phyloP scores from a whole-genome alignment of 2,888 invertebrate species.

The Microctonus aethiopoides region DNA sequence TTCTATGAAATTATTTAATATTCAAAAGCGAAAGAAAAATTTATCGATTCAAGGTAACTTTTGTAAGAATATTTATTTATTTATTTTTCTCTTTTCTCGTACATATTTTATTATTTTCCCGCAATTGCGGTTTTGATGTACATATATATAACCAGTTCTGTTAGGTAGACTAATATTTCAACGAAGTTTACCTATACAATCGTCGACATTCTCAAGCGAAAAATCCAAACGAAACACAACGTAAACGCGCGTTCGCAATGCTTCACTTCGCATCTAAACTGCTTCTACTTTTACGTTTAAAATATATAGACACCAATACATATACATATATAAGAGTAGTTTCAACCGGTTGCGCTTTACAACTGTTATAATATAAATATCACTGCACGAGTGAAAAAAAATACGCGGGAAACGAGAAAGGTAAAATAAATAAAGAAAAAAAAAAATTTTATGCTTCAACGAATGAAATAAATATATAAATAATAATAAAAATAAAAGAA shows the following conservation, averaged over 20 bases:
- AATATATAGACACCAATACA: not conserved
- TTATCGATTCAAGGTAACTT: slow-evolving; percentile 2
- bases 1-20: not conserved
- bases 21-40: not conserved
- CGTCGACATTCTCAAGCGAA: not conserved
- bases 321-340: not conserved
- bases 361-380: slow-evolving; percentile 17
- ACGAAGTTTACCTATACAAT: not conserved
- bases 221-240: not conserved
- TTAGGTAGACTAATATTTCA: not conserved
- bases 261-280: not conserved
- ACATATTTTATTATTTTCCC: slow-evolving; percentile 1
- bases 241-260: not conserved
- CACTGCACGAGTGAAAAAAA: not conserved
- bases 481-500: not conserved
- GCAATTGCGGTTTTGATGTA: slow-evolving; percentile 2
- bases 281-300: no score
- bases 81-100: not conserved
- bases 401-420: not conserved
- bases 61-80: not conserved
- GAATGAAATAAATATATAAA: slow-evolving; percentile 5
- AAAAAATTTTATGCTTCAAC: no score
- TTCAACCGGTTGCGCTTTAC: slow-evolving; percentile 37
- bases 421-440: no score
- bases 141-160: not conserved